phyloP scores from a whole-genome alignment of 2,797 vertebrate species.

The Heteromormyrus szaboi region DNA sequence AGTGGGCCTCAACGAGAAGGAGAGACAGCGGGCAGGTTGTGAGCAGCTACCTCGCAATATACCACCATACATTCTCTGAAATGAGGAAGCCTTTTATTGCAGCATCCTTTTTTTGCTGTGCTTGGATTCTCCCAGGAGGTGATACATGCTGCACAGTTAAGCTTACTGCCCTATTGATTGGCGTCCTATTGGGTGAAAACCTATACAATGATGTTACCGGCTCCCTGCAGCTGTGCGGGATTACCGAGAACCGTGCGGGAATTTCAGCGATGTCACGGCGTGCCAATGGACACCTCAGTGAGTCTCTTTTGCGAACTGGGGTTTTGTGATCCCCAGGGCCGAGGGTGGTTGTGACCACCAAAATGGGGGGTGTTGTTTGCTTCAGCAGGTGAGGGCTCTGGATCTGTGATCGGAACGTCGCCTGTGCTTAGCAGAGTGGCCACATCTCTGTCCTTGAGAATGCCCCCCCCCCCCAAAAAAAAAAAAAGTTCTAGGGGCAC shows the following conservation, averaged over 20 bases:
- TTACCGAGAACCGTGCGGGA: slow-evolving; percentile 9
- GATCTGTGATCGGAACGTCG: neutral
- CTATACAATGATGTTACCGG: neutral
- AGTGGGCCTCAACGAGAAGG: slow-evolving; percentile 23
- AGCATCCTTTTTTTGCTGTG: neutral
- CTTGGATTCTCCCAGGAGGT: neutral
- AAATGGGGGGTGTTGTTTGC: neutral
- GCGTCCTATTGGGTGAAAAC: slow-evolving; percentile 14
- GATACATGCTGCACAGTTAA: neutral
- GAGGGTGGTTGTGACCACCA: neutral
- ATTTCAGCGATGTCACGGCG: slow-evolving; percentile 25
- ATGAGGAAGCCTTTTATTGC: slow-evolving; percentile 14
- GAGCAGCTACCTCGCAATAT: slow-evolving; percentile 17
- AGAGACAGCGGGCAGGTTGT: slow-evolving; percentile 23
- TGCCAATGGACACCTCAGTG: slow-evolving; percentile 28
- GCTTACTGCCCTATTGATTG: slow-evolving; percentile 13
- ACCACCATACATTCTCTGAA: slow-evolving; percentile 10
- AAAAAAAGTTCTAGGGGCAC: too few relatives aligned
- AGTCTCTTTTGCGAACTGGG: slow-evolving; percentile 23
- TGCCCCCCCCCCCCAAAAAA: too few relatives aligned
- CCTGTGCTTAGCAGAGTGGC: neutral
- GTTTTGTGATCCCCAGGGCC: neutral
- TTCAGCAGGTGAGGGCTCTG: neutral
- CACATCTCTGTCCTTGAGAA: neutral
- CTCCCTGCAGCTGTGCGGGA: neutral